Evolutionary conservation across 2,888 invertebrate genomes (phyloP).

Genomic region (Poecilobothrus nobilitatus): DNA sequence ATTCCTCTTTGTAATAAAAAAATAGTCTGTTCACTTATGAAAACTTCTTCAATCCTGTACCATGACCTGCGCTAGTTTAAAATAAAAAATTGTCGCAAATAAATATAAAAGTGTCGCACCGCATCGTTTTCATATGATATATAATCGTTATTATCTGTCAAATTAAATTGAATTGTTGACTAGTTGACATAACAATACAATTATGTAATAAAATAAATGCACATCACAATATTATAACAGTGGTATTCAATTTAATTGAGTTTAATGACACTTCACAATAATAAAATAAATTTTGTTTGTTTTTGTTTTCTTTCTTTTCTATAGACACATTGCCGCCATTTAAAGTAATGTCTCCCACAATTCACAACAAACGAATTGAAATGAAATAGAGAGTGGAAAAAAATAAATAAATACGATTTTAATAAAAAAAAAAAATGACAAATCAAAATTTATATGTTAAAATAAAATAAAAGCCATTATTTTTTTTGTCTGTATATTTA

Average conservation of each 20-base stretch:
- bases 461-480: neutral
- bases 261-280: constrained; percentile 3
- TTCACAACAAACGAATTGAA: neutral
- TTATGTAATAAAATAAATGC: neutral
- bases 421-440: neutral
- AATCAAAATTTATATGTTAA: neutral
- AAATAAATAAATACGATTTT: neutral
- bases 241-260: constrained; percentile 3
- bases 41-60: too few relatives aligned
- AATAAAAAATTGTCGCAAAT: too few relatives aligned
- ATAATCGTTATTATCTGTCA: neutral
- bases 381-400: too few relatives aligned
- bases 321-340: neutral
- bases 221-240: neutral
- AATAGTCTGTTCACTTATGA: too few relatives aligned
- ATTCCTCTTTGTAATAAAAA: too few relatives aligned
- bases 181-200: neutral
- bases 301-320: neutral
- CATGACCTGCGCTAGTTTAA: too few relatives aligned
- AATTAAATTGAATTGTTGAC: constrained; percentile 6
- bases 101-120: neutral
- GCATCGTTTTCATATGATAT: neutral
- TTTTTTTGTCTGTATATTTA: neutral
- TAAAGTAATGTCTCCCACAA: constrained; percentile 1
- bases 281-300: neutral